phyloP scores from a whole-genome alignment of 2,113 vertebrate genomes.

The Pavo muticus region DNA sequence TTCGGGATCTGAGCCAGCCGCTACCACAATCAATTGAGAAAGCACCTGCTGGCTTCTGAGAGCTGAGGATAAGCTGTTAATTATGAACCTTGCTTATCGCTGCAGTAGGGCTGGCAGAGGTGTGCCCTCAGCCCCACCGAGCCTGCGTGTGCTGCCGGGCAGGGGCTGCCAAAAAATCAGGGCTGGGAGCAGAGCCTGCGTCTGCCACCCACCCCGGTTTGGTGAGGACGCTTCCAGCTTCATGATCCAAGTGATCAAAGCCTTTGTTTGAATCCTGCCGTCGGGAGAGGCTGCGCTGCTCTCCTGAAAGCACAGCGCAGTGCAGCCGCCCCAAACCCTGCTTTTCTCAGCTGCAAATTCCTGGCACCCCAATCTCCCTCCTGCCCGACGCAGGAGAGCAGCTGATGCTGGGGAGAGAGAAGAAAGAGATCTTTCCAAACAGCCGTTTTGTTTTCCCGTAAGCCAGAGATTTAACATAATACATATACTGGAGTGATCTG shows the following conservation, averaged over 20 bases:
- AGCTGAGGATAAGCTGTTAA: background rate
- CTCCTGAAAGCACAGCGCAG: background rate
- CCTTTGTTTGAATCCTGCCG: conserved; percentile 9
- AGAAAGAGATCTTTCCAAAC: background rate
- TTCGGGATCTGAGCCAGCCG: background rate
- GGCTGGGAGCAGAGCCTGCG: background rate
- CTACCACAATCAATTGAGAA: background rate
- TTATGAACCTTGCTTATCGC: background rate
- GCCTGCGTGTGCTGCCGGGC: background rate
- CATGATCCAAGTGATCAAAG: conserved; percentile 2
- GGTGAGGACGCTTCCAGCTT: background rate
- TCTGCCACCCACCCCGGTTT: background rate
- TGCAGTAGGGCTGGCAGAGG: background rate
- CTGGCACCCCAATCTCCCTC: background rate
- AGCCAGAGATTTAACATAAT: background rate
- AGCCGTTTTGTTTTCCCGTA: background rate
- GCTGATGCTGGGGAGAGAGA: background rate
- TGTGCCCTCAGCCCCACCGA: background rate
- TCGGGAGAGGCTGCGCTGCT: background rate
- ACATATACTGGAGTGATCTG: background rate
- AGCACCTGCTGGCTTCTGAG: background rate
- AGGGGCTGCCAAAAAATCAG: background rate
- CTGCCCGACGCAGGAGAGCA: background rate
- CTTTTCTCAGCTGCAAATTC: background rate
- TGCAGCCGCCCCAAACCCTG: background rate